Evolutionary conservation across 2,797 vertebrate genomes (phyloP).

Genomic region (Stomatorhinus walkeri): DNA sequence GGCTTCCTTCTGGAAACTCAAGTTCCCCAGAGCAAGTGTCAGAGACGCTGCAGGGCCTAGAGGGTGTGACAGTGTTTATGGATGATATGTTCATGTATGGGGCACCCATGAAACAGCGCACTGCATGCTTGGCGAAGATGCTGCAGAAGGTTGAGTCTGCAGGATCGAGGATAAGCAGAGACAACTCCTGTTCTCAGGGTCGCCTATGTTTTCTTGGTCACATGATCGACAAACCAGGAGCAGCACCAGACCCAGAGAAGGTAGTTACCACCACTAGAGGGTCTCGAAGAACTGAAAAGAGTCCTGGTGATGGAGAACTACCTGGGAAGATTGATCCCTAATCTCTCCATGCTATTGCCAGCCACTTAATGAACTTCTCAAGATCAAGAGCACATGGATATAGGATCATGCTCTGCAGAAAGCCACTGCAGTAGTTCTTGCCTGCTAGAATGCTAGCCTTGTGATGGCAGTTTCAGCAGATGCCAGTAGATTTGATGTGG

Average conservation of each 20-base stretch:
- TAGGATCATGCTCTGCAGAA: not conserved
- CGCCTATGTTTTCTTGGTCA: not conserved
- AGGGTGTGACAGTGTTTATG: not conserved
- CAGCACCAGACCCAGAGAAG: not conserved
- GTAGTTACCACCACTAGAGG: not conserved
- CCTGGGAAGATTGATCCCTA: not conserved
- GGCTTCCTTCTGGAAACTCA: not conserved
- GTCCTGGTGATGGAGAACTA: not conserved
- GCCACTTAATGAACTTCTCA: not conserved
- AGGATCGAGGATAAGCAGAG: not conserved
- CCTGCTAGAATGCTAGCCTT: not conserved
- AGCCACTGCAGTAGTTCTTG: not conserved
- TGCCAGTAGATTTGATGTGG: not conserved
- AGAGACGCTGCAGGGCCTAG: not conserved
- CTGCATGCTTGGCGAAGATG: not conserved
- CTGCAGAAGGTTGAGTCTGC: not conserved
- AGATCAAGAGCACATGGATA: not conserved
- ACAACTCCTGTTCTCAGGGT: not conserved
- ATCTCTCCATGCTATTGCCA: not conserved
- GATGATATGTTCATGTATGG: not conserved
- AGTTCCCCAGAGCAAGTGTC: not conserved
- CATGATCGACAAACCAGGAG: not conserved
- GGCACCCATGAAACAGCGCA: not conserved
- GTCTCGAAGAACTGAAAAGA: not conserved
- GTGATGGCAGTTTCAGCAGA: not conserved